These are phyloP conservation scores for Oceanodroma tethys DNA, from an alignment of 2,113 vertebrate genomes.

Conservation along the genomic window DNA sequence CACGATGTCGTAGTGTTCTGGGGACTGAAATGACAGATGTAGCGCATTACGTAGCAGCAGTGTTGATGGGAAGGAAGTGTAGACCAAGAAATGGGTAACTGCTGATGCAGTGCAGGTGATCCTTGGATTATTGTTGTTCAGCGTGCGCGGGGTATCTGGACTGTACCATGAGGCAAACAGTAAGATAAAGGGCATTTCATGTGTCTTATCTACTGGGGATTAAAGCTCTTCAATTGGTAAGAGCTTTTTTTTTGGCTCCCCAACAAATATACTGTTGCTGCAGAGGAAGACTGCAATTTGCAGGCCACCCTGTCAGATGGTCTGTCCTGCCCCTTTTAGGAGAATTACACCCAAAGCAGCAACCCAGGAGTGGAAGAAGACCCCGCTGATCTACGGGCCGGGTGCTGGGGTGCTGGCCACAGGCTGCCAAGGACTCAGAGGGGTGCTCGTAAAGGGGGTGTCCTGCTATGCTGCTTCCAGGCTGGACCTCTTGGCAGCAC, in stretches of 20 bases:
- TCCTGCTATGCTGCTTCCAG: background rate
- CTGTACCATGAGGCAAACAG: background rate
- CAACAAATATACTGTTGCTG: background rate
- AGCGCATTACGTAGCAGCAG: background rate
- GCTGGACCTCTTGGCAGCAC: background rate
- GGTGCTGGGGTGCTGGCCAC: background rate
- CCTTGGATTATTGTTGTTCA: background rate
- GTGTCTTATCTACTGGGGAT: rapidly evolving
- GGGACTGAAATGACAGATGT: background rate
- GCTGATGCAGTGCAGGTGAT: slow-evolving; percentile 4
- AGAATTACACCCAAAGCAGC: background rate
- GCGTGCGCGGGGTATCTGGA: rapidly evolving
- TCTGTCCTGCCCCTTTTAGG: background rate
- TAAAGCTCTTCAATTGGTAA: background rate
- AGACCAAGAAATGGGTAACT: background rate
- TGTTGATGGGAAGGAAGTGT: background rate
- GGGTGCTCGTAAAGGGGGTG: rapidly evolving
- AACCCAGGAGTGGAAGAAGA: background rate
- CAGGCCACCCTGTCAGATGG: background rate
- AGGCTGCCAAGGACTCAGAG: background rate
- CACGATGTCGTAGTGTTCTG: background rate
- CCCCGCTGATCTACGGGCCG: rapidly evolving
- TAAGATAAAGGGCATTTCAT: rapidly evolving
- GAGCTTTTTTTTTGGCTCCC: background rate
- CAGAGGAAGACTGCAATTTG: background rate